Base-by-base conservation (phyloP, 1,140 invertebrate species). In the Zaprionus kolodkinae region DNA sequence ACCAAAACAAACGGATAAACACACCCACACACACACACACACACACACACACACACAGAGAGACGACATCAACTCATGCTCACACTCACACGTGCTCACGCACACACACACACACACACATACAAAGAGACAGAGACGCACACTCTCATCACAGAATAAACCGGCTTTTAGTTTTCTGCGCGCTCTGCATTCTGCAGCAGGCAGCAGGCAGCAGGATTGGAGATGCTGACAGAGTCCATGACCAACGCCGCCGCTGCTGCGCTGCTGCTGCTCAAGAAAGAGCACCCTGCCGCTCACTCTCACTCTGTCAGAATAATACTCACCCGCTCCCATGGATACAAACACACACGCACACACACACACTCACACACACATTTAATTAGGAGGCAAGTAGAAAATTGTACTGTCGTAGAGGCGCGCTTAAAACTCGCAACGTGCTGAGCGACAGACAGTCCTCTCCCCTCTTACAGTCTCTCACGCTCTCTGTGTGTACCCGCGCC, bases 121-220 rank as follows among this genome's bases (percentile, higher is more conserved):
- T n/a, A n/a, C n/a, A 30, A 40, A 60, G 25, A 35, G 38, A 30
- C 27, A 6, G 27, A 48, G 27, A 65, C 64, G 50, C 62, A 60
- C 62, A 74, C 79, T 68, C 76, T 83, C 69, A 77, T 78, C 59
- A 27, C 59, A 27, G 21, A 66, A 54, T 56, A 72, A 89, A 81
- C 85, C 85, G 85, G 85, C 85, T 89, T 89, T 88, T 78, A 71
- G 68, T 76, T 89, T 76, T 89, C 15, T 69, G 71, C 75, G 63
- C 75, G 64, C 75, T 90, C 82, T 86, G 80, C 85, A 85, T 85
- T 87, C 85, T 83, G 66, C 75, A 82, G 65, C 70, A 60, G 33
- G 7, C 27, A 30, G 27, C 3, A 3, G 70, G 80, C 81, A 81
- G 50, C 81, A 84, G 81, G 81, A 87, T 83, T 78, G 72, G 73